Evolutionary conservation across 2,888 invertebrate genomes (phyloP).

Genomic region (Epinotia ramella): DNA sequence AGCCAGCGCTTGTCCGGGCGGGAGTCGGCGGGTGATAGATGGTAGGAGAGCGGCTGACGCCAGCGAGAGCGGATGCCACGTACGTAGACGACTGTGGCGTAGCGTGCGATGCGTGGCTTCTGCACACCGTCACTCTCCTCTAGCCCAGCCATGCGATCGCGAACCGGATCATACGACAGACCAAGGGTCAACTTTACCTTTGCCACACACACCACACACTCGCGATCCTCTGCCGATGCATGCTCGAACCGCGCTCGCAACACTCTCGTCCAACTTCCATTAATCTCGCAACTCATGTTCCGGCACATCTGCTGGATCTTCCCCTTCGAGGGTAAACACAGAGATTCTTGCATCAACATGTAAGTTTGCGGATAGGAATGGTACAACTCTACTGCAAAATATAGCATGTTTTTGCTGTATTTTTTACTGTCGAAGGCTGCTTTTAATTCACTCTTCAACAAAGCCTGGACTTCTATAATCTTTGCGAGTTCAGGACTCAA

Average conservation of each 20-base stretch:
- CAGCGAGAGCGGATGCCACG: slow-evolving; percentile 24
- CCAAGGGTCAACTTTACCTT: background rate
- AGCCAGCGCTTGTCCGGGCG: background rate
- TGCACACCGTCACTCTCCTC: slow-evolving; percentile 11
- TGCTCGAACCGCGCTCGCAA: slow-evolving; percentile 5
- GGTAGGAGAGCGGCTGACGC: slow-evolving; percentile 34
- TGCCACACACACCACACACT: slow-evolving; percentile 27
- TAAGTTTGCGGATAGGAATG: slow-evolving; percentile 12
- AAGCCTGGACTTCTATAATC: slow-evolving; percentile 11
- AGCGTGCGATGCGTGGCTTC: slow-evolving; percentile 13
- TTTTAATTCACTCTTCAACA: background rate
- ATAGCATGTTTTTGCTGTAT: background rate
- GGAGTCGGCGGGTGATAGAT: background rate
- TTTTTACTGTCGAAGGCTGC: background rate
- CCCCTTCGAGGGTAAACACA: slow-evolving; percentile 16
- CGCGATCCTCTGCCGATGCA: background rate
- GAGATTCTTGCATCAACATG: slow-evolving; percentile 6
- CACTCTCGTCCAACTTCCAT: slow-evolving; percentile 7
- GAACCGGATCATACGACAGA: slow-evolving; percentile 6
- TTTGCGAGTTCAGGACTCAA: slow-evolving; percentile 30
- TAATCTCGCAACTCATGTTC: slow-evolving; percentile 8
- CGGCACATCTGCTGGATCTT: slow-evolving; percentile 18
- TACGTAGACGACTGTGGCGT: slow-evolving; percentile 10
- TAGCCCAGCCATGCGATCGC: slow-evolving; percentile 22
- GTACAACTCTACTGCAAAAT: slow-evolving; percentile 15